Conservation (phyloP, 30 jellyfish, hydroid and myxozoan species). For the Pseudorhiza aurosa region DNA sequence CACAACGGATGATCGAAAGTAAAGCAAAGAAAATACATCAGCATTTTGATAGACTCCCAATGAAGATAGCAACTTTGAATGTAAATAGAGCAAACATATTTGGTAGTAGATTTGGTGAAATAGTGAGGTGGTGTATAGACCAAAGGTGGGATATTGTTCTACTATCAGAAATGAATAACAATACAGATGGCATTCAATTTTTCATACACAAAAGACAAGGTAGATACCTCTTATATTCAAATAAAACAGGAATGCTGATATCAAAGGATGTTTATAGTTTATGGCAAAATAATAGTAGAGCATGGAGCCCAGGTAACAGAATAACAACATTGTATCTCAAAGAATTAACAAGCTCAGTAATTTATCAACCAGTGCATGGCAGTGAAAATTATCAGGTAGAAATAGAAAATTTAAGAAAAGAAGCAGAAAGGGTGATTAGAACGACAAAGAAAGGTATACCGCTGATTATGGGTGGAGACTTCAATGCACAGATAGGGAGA, state of each 20-base stretch:
- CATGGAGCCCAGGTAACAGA: neutral
- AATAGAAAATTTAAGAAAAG: neutral
- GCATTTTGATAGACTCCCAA: no score
- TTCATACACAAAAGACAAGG: neutral
- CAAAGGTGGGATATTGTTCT: neutral
- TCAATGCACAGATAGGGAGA: neutral
- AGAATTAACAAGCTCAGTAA: neutral
- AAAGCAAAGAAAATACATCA: neutral
- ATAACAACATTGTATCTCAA: neutral
- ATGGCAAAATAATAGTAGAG: neutral
- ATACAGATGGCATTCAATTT: neutral
- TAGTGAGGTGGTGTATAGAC: slow-evolving; percentile 3
- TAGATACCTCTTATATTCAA: neutral
- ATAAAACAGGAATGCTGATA: neutral
- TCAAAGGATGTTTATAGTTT: neutral
- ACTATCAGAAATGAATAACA: neutral
- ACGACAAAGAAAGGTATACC: neutral
- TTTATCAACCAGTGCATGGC: neutral
- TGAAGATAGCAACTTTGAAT: slow-evolving; percentile 1
- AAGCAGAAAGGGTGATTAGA: slow-evolving; percentile 1
- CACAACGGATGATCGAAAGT: neutral
- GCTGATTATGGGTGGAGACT: neutral
- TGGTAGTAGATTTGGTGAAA: neutral
- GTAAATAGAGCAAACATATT: neutral
- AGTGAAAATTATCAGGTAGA: neutral